Base-by-base conservation (phyloP, 2,113 vertebrate species). In the Bombycilla garrulus region DNA sequence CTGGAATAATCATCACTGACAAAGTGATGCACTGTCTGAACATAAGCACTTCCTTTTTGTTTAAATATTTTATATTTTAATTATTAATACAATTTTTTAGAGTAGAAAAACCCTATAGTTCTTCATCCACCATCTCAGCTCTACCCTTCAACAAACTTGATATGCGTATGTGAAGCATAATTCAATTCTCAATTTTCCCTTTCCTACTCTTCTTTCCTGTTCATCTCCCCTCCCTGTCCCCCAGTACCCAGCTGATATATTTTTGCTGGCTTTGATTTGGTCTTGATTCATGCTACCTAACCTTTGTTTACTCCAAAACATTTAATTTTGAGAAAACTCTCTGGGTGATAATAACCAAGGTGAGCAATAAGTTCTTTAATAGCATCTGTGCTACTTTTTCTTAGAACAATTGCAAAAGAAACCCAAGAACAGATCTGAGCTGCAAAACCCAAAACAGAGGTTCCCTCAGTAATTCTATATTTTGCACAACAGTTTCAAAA, bases 171-270 rank as follows among this genome's bases (percentile, higher is more conserved):
- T 2, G 20, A 78, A 65, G 5, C 23, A 38, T 18, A 65, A 50
- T 26, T 82, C 50, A 54, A 15, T 47, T 70, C 3, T 42, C 22
- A 62, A 9, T 45, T 66, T 29, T 76, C 12, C 8, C 13, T 78
- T 86, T 77, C 7, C 21, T 11, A 26, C 29, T 12, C 24, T 25
- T 45, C 9, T 50, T 21, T 42, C 7, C 0, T 44, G 18, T 38
- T 12, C 18, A 13, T 18, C 10, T 17, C 12, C 12, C 6, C 2
- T 15, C 1, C 14, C 9, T 6, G 12, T 7, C 3, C 17, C 11
- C 21, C 21, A 56, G 10, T 36, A 40, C 45, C 45, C 47, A 71
- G 10, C 42, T 47, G 16, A 38, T 44, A 2, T 22, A 33, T 57
- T 82, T 77, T 65, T 81, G 13, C 24, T 78, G 65, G 29, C 10